Percentiles rank a stretch among this genome's conserved stretches.
phyloP scores from a whole-genome alignment of 1,140 invertebrate genomes.

The Saccostrea glomerata region DNA sequence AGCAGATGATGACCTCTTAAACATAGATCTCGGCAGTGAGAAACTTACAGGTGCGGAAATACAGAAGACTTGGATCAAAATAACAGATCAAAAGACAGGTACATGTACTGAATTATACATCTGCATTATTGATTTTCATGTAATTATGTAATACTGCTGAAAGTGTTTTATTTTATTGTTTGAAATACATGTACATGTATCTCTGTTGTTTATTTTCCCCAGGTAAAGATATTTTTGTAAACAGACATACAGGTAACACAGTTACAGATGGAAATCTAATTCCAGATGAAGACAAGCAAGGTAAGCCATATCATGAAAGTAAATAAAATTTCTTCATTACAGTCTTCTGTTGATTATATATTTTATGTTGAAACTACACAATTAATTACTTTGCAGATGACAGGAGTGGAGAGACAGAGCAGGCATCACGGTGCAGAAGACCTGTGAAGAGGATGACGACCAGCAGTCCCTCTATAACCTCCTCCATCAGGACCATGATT shows the following conservation, averaged over 20 bases:
- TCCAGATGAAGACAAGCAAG: background rate
- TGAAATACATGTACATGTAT: background rate
- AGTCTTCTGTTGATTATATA: background rate
- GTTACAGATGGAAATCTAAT: slow-evolving; percentile 37
- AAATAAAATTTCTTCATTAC: background rate
- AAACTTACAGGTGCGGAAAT: background rate
- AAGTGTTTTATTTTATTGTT: background rate
- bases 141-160: too few relatives aligned
- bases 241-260: slow-evolving; percentile 56
- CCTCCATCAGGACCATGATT: slow-evolving; percentile 44
- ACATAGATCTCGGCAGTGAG: background rate
- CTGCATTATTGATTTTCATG: too few relatives aligned
- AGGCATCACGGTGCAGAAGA: background rate
- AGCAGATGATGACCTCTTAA: slow-evolving; percentile 28
- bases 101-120: slow-evolving; percentile 29
- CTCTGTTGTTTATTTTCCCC: background rate
- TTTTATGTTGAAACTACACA: background rate
- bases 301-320: background rate
- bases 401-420: background rate
- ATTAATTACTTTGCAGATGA: background rate
- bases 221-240: slow-evolving; percentile 58
- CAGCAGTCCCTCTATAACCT: slow-evolving; percentile 17
- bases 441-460: slow-evolving; percentile 35
- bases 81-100: slow-evolving; percentile 52
- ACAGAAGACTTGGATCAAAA: slow-evolving; percentile 47